phyloP scores from a whole-genome alignment of 2,797 vertebrate species.

The Typhlichthys subterraneus region DNA sequence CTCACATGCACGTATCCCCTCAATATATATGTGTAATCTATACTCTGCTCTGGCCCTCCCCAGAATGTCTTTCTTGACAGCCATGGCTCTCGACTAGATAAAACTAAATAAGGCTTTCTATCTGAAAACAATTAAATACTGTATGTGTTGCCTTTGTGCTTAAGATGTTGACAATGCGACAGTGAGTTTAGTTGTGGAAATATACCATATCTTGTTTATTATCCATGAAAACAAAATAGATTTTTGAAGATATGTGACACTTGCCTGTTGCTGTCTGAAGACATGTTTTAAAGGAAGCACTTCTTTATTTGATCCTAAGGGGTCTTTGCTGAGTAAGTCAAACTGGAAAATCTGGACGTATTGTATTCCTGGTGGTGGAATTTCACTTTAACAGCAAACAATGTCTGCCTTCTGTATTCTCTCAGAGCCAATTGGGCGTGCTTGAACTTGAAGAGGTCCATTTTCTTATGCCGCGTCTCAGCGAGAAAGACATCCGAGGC shows the following conservation, averaged over 20 bases:
- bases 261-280: not conserved
- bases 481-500: not conserved
- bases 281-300: conserved; percentile 14
- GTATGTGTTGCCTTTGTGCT: too few relatives aligned
- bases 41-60: too few relatives aligned
- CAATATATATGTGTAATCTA: too few relatives aligned
- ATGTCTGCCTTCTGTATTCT: conserved; percentile 43
- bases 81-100: too few relatives aligned
- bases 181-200: too few relatives aligned
- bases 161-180: too few relatives aligned
- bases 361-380: conserved; percentile 32
- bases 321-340: conserved; percentile 38
- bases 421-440: conserved; percentile 49
- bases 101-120: too few relatives aligned
- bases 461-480: conserved; percentile 18
- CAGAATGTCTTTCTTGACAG: too few relatives aligned
- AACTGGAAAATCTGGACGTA: conserved; percentile 38
- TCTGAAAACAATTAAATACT: too few relatives aligned
- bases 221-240: not conserved
- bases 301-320: conserved; percentile 36
- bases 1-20: too few relatives aligned
- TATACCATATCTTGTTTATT: not conserved
- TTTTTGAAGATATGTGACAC: too few relatives aligned
- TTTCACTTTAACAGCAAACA: conserved; percentile 63
- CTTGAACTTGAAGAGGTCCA: conserved; percentile 48